These are phyloP conservation scores for Pseudachorutes palmiensis DNA, from an alignment of 1,140 invertebrate genomes.

Conservation along the genomic window DNA sequence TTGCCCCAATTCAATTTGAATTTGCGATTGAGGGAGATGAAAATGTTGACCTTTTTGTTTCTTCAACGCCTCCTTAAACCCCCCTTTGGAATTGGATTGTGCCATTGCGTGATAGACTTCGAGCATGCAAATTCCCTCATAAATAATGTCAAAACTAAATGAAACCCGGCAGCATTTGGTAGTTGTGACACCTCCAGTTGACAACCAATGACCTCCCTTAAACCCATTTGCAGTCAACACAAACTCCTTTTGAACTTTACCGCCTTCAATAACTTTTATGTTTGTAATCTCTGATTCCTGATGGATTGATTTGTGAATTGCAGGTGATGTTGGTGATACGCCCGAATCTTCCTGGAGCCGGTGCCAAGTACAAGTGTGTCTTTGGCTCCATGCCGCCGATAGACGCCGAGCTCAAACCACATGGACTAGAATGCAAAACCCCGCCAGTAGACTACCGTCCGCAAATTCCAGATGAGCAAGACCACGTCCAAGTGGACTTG, in stretches of 20 bases:
- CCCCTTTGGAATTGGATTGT: neutral
- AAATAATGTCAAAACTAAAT: slow-evolving; percentile 13
- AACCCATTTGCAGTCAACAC: too few relatives aligned
- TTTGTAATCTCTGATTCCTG: too few relatives aligned
- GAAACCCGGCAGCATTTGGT: too few relatives aligned
- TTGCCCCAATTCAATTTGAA: too few relatives aligned
- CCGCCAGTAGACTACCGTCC: slow-evolving; percentile 68
- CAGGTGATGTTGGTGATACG: slow-evolving; percentile 75
- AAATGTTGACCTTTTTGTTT: neutral
- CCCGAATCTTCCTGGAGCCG: slow-evolving; percentile 69
- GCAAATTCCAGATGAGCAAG: slow-evolving; percentile 65
- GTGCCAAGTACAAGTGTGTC: slow-evolving; percentile 88
- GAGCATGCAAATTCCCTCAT: slow-evolving; percentile 9
- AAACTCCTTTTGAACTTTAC: too few relatives aligned
- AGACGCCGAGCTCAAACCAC: slow-evolving; percentile 68
- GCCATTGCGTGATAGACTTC: slow-evolving; percentile 5
- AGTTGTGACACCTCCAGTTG: too few relatives aligned
- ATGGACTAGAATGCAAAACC: slow-evolving; percentile 74
- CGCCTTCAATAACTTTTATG: too few relatives aligned
- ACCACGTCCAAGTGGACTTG: slow-evolving; percentile 84
- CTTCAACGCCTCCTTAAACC: neutral
- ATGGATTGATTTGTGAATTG: too few relatives aligned
- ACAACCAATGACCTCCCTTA: too few relatives aligned
- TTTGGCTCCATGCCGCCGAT: slow-evolving; percentile 78
- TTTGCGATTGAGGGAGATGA: too few relatives aligned